Percentiles rank a stretch among this genome's conserved stretches.
These are phyloP conservation scores for Silurus lanzhouensis DNA, from an alignment of 2,797 vertebrate genomes.

Conservation along the genomic window DNA sequence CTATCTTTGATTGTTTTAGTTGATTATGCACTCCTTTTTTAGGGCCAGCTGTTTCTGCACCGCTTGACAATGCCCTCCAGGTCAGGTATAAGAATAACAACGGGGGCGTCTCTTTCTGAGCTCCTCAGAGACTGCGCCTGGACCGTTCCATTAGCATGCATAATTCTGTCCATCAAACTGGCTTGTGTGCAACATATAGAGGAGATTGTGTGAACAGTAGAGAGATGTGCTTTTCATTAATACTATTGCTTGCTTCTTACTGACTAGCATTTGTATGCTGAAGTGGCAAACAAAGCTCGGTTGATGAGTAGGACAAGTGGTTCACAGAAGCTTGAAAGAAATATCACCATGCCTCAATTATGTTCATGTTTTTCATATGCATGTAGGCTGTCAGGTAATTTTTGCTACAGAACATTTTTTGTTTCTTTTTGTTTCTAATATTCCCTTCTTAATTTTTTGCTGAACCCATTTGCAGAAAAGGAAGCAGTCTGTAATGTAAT, in stretches of 20 bases:
- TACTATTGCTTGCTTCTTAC: slow-evolving; percentile 27
- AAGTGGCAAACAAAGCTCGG: slow-evolving; percentile 38
- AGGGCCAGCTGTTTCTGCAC: slow-evolving; percentile 58
- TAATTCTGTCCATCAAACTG: slow-evolving; percentile 53
- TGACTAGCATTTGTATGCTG: slow-evolving; percentile 45
- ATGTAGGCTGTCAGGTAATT: slow-evolving; percentile 28
- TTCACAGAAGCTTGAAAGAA: slow-evolving; percentile 39
- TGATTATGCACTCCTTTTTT: slow-evolving; percentile 62
- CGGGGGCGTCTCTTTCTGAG: slow-evolving; percentile 60
- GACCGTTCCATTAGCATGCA: slow-evolving; percentile 48
- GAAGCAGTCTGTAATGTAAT: slow-evolving; percentile 30
- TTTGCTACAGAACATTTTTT: slow-evolving; percentile 20
- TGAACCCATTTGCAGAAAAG: slow-evolving; percentile 16
- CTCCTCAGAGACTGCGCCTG: slow-evolving; percentile 57
- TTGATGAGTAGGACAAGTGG: slow-evolving; percentile 41
- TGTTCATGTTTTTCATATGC: slow-evolving; percentile 32
- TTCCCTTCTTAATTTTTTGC: slow-evolving; percentile 11
- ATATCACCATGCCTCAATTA: slow-evolving; percentile 26
- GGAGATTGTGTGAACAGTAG: slow-evolving; percentile 35
- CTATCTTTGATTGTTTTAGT: slow-evolving; percentile 74
- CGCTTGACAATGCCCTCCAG: slow-evolving; percentile 69
- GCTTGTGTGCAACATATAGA: slow-evolving; percentile 47
- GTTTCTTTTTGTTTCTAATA: not conserved
- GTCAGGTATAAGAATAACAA: slow-evolving; percentile 67
- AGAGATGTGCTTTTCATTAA: slow-evolving; percentile 31